Evolutionary conservation across 1,140 invertebrate genomes (phyloP).

Genomic region (Neodiprion pinetum): DNA sequence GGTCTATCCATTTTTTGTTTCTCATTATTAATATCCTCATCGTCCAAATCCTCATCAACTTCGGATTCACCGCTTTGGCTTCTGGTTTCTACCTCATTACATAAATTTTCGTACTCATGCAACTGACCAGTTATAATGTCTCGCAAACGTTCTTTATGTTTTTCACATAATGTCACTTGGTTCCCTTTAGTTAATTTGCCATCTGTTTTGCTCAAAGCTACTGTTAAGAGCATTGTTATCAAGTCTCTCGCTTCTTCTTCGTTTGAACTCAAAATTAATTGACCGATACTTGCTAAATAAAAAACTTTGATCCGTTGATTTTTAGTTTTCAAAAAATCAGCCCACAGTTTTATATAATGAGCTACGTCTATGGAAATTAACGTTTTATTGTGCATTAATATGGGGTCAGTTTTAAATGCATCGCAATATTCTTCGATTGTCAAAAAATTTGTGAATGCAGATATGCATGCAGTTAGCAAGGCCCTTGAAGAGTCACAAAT

Average conservation of each 20-base stretch:
- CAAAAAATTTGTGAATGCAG: constrained; percentile 19
- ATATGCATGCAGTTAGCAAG: constrained; percentile 18
- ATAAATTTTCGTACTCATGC: background rate
- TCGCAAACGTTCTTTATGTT: constrained; percentile 12
- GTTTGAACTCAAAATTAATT: constrained; percentile 13
- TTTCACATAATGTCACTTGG: constrained; percentile 11
- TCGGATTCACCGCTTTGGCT: constrained; percentile 13
- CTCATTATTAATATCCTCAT: background rate
- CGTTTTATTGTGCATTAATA: constrained; percentile 19
- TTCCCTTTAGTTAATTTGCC: background rate
- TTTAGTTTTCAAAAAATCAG: constrained; percentile 14
- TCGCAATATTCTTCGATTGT: constrained; percentile 27
- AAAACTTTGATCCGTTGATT: constrained; percentile 21
- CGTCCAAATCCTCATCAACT: background rate
- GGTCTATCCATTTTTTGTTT: background rate
- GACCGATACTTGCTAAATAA: constrained; percentile 25
- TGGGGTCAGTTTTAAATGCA: background rate
- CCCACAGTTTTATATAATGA: constrained; percentile 28
- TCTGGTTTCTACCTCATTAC: constrained; percentile 12
- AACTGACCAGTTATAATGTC: constrained; percentile 11
- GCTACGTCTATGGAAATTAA: constrained; percentile 28
- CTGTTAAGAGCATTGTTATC: constrained; percentile 17
- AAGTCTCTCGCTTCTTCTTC: constrained; percentile 10
- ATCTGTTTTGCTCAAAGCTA: constrained; percentile 15
- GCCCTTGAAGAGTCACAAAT: constrained; percentile 24